Conservation (phyloP, 2,888 invertebrate species). For the Blera fallax region DNA sequence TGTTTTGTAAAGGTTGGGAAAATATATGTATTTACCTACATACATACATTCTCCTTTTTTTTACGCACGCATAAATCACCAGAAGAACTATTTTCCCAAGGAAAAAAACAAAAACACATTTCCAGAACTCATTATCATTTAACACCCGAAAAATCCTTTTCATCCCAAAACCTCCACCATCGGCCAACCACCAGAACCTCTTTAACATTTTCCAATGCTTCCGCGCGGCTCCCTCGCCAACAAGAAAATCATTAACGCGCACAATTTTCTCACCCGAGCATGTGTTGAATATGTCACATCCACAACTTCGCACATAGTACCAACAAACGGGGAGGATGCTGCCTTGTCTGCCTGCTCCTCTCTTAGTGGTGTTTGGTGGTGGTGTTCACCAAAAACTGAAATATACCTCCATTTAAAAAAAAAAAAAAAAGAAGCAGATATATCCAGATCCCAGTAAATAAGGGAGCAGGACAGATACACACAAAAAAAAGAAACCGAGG, state of each 20-base stretch:
- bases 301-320: slow-evolving; percentile 73
- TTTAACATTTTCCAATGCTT: slow-evolving; percentile 51
- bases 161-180: slow-evolving; percentile 49
- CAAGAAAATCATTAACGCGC: slow-evolving; percentile 73
- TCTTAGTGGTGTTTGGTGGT: slow-evolving; percentile 12
- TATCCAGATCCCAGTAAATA: slow-evolving; percentile 39
- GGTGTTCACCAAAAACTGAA: slow-evolving; percentile 40
- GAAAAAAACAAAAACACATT: neutral
- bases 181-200: slow-evolving; percentile 48
- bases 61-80: slow-evolving; percentile 53
- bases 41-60: neutral
- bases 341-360: slow-evolving; percentile 20
- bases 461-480: slow-evolving; percentile 55
- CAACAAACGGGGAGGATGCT: slow-evolving; percentile 61
- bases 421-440: neutral
- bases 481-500: neutral
- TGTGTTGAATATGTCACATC: slow-evolving; percentile 73
- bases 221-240: slow-evolving; percentile 63
- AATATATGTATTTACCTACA: neutral
- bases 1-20: slow-evolving; percentile 14
- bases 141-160: slow-evolving; percentile 72
- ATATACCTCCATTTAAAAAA: slow-evolving; percentile 64
- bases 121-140: slow-evolving; percentile 67
- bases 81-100: slow-evolving; percentile 18
- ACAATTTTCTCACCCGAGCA: slow-evolving; percentile 73